Evolutionary conservation across 2,797 vertebrate genomes (phyloP).

Genomic region (Coranthus polyacanthus): DNA sequence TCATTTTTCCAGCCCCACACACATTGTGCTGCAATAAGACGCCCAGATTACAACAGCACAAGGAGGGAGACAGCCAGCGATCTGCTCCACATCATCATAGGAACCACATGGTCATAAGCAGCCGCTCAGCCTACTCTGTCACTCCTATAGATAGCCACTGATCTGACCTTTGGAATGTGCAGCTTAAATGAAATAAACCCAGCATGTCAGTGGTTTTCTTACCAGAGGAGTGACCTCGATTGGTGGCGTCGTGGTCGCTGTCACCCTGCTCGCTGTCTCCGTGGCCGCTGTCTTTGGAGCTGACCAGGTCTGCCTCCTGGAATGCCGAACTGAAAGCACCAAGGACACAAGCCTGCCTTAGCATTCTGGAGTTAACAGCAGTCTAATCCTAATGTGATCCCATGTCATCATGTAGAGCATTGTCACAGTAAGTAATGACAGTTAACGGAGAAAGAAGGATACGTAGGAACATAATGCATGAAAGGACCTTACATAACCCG

Average conservation of each 20-base stretch:
- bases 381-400: no score
- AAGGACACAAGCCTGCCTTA: not conserved
- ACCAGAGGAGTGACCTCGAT: conserved; percentile 97
- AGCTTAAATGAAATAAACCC: not conserved
- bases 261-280: conserved; percentile 99
- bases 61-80: no score
- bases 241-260: conserved; percentile 98
- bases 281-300: conserved; percentile 99
- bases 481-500: no score
- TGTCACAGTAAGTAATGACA: no score
- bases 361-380: not conserved
- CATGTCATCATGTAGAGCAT: no score
- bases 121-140: not conserved
- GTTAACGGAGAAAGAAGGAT: no score
- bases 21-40: no score
- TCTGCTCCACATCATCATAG: no score
- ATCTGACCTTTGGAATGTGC: conserved; percentile 6
- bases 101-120: conserved; percentile 38
- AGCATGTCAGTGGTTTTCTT: conserved; percentile 55
- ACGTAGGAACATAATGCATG: no score
- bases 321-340: conserved; percentile 91
- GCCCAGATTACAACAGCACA: no score
- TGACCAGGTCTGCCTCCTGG: conserved; percentile 98
- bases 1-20: conserved; percentile 10
- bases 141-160: no score